Conservation (phyloP, 1,140 invertebrate genomes). For the Drosophila auraria region DNA sequence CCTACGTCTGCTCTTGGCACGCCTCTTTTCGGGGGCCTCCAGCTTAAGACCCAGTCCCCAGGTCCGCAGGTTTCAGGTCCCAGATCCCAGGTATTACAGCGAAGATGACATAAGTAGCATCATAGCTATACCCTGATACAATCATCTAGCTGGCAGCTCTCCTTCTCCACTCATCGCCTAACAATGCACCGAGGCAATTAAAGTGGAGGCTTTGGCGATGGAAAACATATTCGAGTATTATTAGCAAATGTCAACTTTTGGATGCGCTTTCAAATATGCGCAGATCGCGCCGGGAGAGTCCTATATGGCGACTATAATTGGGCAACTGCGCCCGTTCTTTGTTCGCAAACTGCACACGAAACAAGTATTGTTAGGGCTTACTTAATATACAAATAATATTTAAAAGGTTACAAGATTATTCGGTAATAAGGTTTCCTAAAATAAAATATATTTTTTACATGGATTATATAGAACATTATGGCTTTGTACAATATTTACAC, state of each 20-base stretch:
- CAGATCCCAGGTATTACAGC: slow-evolving; percentile 40
- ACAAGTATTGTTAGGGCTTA: background rate
- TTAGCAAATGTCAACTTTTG: slow-evolving; percentile 66
- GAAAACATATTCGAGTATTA: slow-evolving; percentile 50
- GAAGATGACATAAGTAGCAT: slow-evolving; percentile 69
- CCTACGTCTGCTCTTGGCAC: slow-evolving; percentile 61
- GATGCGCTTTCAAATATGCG: slow-evolving; percentile 54
- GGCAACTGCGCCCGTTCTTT: slow-evolving; percentile 42
- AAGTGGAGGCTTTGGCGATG: slow-evolving; percentile 14
- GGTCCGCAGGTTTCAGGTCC: background rate
- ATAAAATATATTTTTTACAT: background rate
- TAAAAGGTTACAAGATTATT: background rate
- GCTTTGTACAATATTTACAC: background rate
- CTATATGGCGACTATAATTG: slow-evolving; percentile 47
- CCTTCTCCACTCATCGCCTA: slow-evolving; percentile 16
- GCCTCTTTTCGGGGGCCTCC: slow-evolving; percentile 31
- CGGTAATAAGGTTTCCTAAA: background rate
- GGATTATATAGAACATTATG: too few relatives aligned
- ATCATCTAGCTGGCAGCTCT: slow-evolving; percentile 24
- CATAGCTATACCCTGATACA: slow-evolving; percentile 31
- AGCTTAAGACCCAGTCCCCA: background rate
- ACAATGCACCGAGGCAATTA: slow-evolving; percentile 60
- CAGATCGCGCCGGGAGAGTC: slow-evolving; percentile 34
- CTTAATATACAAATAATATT: background rate
- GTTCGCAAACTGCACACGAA: slow-evolving; percentile 9